Conservation (phyloP, 1,140 invertebrate species). For the Temnothorax curvispinosus region DNA sequence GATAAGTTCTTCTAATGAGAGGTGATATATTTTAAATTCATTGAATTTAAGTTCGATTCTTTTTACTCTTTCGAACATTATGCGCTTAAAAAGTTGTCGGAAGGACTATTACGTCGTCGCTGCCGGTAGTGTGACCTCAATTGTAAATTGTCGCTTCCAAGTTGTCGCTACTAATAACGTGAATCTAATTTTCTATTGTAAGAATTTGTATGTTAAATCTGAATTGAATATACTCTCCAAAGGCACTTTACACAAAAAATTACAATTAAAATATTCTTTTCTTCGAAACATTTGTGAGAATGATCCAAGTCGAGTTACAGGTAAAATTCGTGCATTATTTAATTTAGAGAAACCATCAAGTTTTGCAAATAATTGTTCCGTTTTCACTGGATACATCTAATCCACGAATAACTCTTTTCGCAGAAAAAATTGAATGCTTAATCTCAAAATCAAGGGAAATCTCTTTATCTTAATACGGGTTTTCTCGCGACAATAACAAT, state of each 20-base stretch:
- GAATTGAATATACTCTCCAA: not conserved
- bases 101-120: not conserved
- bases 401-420: not conserved
- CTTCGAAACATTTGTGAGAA: not conserved
- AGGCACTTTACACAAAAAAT: not conserved
- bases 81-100: conserved; percentile 24
- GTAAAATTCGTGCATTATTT: conserved; percentile 7
- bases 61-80: conserved; percentile 37
- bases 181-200: conserved; percentile 4
- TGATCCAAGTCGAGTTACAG: not conserved
- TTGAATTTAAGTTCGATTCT: conserved; percentile 35
- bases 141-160: not conserved
- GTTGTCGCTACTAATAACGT: not conserved
- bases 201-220: not conserved
- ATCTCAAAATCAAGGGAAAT: not conserved
- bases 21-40: conserved; percentile 47
- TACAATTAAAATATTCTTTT: not conserved
- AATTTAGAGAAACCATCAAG: not conserved
- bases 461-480: not conserved
- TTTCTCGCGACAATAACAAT: not conserved
- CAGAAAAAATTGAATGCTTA: not conserved
- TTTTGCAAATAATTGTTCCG: not conserved
- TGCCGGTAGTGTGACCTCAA: conserved; percentile 12
- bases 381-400: conserved; percentile 1
- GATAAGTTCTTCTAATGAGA: conserved; percentile 38